Evolutionary conservation across 2,797 vertebrate species (phyloP).

Genomic region (Corythornis leucogaster): DNA sequence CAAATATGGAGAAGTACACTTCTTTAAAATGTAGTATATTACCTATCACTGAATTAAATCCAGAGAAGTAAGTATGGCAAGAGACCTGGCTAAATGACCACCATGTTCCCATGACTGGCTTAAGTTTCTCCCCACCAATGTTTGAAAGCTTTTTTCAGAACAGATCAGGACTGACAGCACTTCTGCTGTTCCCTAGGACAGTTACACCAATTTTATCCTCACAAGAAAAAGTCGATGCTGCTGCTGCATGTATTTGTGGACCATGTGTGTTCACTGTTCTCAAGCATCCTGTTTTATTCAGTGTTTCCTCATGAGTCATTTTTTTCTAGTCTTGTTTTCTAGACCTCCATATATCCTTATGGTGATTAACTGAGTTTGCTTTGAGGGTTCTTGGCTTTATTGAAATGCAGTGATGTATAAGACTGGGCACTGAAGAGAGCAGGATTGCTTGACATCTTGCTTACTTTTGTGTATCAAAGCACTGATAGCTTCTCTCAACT

Average conservation of each 20-base stretch:
- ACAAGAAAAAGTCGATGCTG: background rate
- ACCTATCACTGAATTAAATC: background rate
- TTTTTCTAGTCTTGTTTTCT: background rate
- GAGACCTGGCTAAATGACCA: background rate
- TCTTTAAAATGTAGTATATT: background rate
- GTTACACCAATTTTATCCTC: background rate
- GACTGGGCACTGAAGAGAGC: background rate
- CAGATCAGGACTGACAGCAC: background rate
- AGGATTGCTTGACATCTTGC: background rate
- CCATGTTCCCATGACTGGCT: rapidly evolving
- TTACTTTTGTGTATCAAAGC: background rate
- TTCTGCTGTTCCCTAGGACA: background rate
- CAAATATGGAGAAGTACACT: background rate
- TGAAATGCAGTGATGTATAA: background rate
- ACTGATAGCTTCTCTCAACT: background rate
- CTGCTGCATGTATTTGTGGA: background rate
- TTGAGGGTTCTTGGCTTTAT: background rate
- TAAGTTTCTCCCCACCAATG: background rate
- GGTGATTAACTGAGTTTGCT: background rate
- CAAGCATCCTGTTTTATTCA: background rate
- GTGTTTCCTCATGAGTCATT: background rate
- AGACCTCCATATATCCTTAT: background rate
- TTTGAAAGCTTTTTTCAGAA: background rate
- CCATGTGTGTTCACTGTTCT: rapidly evolving
- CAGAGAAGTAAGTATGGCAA: background rate